phyloP scores from a whole-genome alignment of 37 sponge, comb jelly and placozoan genomes.

The Crambe crambe region DNA sequence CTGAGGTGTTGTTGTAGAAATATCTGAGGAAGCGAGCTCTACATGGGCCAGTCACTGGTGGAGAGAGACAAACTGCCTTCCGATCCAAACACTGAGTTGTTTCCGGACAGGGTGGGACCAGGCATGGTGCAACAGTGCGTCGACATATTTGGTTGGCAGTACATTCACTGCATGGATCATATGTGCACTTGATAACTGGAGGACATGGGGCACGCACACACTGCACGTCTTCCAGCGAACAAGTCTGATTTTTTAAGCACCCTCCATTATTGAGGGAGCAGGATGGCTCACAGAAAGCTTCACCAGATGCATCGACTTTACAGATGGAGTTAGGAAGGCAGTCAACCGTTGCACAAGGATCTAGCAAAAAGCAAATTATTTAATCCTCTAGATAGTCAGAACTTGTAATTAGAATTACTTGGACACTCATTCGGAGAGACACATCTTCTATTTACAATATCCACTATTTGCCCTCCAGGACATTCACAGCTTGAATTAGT shows the following conservation, averaged over 20 bases:
- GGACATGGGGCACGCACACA: slow-evolving; percentile 24
- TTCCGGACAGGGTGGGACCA: slow-evolving; percentile 6
- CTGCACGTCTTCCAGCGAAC: not conserved
- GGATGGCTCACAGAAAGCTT: slow-evolving; percentile 32
- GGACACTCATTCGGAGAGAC: too few relatives aligned
- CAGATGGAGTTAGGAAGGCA: not conserved
- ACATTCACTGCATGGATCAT: slow-evolving; percentile 1
- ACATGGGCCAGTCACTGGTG: slow-evolving; percentile 19
- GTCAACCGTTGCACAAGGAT: not conserved
- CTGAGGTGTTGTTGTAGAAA: slow-evolving; percentile 18
- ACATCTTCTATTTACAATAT: too few relatives aligned
- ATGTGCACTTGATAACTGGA: not conserved
- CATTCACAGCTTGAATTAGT: too few relatives aligned
- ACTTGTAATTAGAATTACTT: too few relatives aligned
- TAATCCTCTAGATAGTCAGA: not conserved
- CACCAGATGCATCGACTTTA: slow-evolving; percentile 7
- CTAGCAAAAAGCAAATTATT: not conserved
- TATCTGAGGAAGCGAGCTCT: slow-evolving; percentile 10
- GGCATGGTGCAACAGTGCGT: not conserved
- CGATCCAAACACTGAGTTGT: not conserved
- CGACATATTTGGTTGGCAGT: not conserved
- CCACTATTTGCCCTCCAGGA: too few relatives aligned
- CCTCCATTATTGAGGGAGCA: slow-evolving; percentile 44
- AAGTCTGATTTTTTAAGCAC: slow-evolving; percentile 14
- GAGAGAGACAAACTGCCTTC: not conserved